Percentiles rank a stretch among this genome's conserved stretches.
Evolutionary conservation across 2,797 vertebrate species (phyloP).

Genomic region (Paratrypauchen microcephalus): DNA sequence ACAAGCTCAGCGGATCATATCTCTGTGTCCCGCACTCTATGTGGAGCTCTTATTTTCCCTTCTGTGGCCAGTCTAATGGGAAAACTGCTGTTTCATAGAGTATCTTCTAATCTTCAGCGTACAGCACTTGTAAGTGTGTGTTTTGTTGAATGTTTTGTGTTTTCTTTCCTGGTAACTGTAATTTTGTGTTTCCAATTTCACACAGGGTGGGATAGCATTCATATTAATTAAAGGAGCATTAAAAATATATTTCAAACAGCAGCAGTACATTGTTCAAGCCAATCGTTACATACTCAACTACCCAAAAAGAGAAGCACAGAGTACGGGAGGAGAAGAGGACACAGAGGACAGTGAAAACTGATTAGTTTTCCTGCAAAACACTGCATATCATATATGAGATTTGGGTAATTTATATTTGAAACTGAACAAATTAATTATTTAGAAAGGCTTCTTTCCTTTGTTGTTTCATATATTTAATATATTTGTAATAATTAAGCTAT

Average conservation of each 20-base stretch:
- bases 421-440: neutral
- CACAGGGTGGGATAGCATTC: conserved; percentile 78
- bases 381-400: neutral
- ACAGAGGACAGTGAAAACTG: conserved; percentile 70
- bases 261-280: conserved; percentile 77
- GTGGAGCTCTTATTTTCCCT: conserved; percentile 80
- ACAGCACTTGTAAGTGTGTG: conserved; percentile 72
- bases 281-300: conserved; percentile 78
- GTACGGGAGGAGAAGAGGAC: conserved; percentile 40
- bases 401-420: neutral
- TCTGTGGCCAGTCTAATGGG: conserved; percentile 78
- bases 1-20: conserved; percentile 66
- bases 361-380: conserved; percentile 36
- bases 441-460: neutral
- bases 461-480: neutral
- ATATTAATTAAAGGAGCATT: conserved; percentile 79
- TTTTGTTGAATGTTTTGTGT: neutral
- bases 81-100: conserved; percentile 70
- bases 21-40: conserved; percentile 79
- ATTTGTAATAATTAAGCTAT: neutral
- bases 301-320: conserved; percentile 41
- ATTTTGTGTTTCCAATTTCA: conserved; percentile 1
- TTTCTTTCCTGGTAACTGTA: neutral
- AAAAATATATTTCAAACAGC: conserved; percentile 82
- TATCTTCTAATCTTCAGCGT: conserved; percentile 75